Base-by-base conservation (phyloP, 2,888 invertebrate species). In the Alitta virens region DNA sequence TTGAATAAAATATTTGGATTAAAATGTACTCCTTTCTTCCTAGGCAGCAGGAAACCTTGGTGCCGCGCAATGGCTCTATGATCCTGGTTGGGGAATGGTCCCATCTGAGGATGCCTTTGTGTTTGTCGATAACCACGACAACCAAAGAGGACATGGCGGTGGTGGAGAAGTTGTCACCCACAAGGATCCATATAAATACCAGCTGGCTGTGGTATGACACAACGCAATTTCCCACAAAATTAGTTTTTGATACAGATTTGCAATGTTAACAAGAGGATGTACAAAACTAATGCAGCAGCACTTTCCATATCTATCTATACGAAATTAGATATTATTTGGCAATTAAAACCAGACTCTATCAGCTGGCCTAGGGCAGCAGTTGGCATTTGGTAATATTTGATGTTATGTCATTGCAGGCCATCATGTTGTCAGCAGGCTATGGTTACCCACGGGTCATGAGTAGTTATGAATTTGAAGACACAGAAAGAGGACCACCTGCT, bases 91-190 rank as follows among this genome's bases (percentile, higher is more conserved):
- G 65, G 46, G 75, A 70, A 76, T 78, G 76, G 67, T 76, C 1
- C 70, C 71, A 18, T 68, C 73, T 3, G 70, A 61, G 0, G 86
- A 75, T 56, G 86, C 91, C 1, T 75, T 93, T 0, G 87, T 89
- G 18, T 93, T 94, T 76, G 87, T 94, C 58, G 93, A 94, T 76
- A 95, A 95, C 82, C 94, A 95, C 75, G 94, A 95, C 79, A 92
- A 91, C 75, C 93, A 94, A 78, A 86, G 94, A 73, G 90, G 89
- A 3, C 62, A 63, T 55, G 58, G 63, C 1, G 63, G 33, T n/a
- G 57, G 62, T 12, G 73, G 73, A 14, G 49, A 49, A 25, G 27
- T 43, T 26, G 46, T 57, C 21, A 46, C 46, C n/a, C 26, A 24
- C 52, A 52, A 52, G 26, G 52, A 52, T 23, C 52, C 23, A 3